Conservation (phyloP, 2,797 vertebrate genomes). For the Anas flavirostris region DNA sequence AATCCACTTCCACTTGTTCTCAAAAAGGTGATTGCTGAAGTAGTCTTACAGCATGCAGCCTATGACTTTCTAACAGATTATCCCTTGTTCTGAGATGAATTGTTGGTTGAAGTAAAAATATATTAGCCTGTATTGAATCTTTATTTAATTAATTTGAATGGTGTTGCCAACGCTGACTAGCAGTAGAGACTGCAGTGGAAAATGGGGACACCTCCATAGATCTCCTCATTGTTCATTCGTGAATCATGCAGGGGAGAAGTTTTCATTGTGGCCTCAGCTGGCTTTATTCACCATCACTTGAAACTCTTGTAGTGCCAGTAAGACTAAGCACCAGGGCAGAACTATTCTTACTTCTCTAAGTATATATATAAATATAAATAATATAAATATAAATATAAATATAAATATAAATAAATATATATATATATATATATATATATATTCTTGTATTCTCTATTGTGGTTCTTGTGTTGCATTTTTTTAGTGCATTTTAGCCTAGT, state of each 20-base stretch:
- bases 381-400: no score
- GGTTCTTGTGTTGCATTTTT: neutral
- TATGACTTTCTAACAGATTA: neutral
- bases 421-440: no score
- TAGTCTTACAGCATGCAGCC: neutral
- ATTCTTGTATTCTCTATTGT: neutral
- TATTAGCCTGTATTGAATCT: neutral
- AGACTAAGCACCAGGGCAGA: neutral
- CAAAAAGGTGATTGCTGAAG: conserved; percentile 87
- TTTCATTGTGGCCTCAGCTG: conserved; percentile 1
- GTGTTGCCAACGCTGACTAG: neutral
- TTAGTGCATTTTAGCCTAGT: neutral
- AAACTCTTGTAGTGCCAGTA: neutral
- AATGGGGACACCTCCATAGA: neutral
- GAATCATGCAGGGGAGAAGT: neutral
- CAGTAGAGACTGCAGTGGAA: neutral
- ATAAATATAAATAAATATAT: no score
- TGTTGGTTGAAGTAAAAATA: neutral
- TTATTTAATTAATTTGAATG: neutral
- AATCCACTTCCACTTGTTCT: conserved; percentile 89
- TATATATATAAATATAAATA: no score
- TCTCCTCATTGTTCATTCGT: neutral
- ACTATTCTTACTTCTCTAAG: neutral
- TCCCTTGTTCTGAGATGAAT: neutral
- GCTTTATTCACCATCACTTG: neutral